Evolutionary conservation across 2,797 vertebrate species (phyloP).

Genomic region (Miichthys miiuy): DNA sequence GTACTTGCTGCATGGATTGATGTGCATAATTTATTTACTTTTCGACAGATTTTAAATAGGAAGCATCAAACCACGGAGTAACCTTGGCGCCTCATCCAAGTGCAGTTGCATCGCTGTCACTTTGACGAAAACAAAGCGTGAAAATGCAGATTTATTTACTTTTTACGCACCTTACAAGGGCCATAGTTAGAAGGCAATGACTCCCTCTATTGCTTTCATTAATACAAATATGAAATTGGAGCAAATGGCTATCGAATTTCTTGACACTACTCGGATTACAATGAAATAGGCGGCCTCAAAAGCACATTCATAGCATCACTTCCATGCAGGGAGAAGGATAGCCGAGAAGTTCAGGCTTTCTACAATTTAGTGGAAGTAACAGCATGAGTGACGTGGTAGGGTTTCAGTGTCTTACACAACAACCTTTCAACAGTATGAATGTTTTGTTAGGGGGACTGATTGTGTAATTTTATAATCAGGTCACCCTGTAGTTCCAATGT

Average conservation of each 20-base stretch:
- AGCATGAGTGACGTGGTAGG: not conserved
- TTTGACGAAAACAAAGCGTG: conserved; percentile 58
- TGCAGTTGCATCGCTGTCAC: conserved; percentile 60
- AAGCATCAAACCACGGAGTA: conserved; percentile 71
- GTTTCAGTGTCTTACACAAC: conserved; percentile 10
- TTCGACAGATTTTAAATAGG: conserved; percentile 77
- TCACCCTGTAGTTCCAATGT: conserved; percentile 46
- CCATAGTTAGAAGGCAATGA: conserved; percentile 14
- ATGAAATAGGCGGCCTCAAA: conserved; percentile 9
- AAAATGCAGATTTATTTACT: conserved; percentile 61
- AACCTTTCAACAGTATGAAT: conserved; percentile 26
- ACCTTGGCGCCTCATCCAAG: conserved; percentile 72
- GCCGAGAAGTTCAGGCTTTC: not conserved
- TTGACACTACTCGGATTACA: conserved; percentile 21
- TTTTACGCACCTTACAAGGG: conserved; percentile 23
- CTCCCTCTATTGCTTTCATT: conserved; percentile 22
- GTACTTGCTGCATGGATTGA: conserved; percentile 69
- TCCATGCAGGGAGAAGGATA: conserved; percentile 5
- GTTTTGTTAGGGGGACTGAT: conserved; percentile 33
- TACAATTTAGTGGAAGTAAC: conserved; percentile 14
- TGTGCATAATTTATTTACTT: conserved; percentile 81
- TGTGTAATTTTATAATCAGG: conserved; percentile 42
- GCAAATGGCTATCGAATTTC: conserved; percentile 3
- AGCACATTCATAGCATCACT: conserved; percentile 2
- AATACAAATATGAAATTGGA: conserved; percentile 24